Evolutionary conservation across 37 sponge, comb jelly and placozoan genomes (phyloP).

Genomic region (Spongilla lacustris): DNA sequence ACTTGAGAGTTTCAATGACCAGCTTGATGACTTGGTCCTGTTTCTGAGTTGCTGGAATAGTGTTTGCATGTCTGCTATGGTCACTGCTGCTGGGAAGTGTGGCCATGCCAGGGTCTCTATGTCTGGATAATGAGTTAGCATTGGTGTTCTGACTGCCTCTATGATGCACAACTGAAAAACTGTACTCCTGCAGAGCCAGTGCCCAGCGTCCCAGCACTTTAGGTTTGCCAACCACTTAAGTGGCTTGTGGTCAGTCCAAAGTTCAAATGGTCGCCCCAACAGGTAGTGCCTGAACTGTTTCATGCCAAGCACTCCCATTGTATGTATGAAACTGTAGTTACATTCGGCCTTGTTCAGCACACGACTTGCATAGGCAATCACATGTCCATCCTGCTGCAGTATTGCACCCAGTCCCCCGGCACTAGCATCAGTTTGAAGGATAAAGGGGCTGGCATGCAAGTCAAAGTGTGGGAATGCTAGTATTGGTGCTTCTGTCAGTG

Average conservation of each 20-base stretch:
- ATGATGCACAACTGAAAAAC: constrained; percentile 31
- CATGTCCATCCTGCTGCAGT: constrained; percentile 52
- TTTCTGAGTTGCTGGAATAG: neutral
- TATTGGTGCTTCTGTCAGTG: constrained; percentile 42
- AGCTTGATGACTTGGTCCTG: neutral
- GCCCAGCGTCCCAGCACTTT: constrained; percentile 62
- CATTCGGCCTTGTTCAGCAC: constrained; percentile 47
- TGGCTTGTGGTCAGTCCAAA: constrained; percentile 58
- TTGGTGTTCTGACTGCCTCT: constrained; percentile 52
- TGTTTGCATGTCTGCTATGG: neutral
- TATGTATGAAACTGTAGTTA: constrained; percentile 48
- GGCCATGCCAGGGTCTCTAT: too few relatives aligned
- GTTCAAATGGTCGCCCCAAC: constrained; percentile 33
- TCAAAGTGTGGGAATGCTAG: constrained; percentile 54
- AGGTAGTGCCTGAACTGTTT: constrained; percentile 64
- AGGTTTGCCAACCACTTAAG: constrained; percentile 59
- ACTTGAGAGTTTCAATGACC: neutral
- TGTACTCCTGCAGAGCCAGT: constrained; percentile 51
- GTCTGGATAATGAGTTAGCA: constrained; percentile 57
- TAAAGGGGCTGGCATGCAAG: constrained; percentile 14
- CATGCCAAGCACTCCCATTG: constrained; percentile 31
- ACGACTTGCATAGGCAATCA: constrained; percentile 45
- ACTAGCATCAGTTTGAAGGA: constrained; percentile 59
- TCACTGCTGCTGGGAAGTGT: neutral
- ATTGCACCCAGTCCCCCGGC: too few relatives aligned